A percentile compares a stretch with the other conserved stretches of the same genome.
Conservation (phyloP, 2,888 invertebrate genomes). For the Macropis europaea region DNA sequence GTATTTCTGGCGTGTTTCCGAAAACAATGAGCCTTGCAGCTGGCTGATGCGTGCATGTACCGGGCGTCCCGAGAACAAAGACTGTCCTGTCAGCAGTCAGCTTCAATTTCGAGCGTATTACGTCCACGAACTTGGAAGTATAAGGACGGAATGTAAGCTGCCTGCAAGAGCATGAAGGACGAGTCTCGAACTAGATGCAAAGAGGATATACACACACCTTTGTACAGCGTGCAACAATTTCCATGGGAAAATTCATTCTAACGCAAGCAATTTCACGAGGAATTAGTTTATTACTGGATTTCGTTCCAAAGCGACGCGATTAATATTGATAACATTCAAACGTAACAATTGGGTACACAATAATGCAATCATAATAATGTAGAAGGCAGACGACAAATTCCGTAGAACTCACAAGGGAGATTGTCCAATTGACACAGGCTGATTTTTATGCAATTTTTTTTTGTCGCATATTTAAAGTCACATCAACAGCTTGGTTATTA, state of each 20-base stretch:
- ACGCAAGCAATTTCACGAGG: too few relatives aligned
- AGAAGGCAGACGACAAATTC: too few relatives aligned
- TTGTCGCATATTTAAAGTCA: too few relatives aligned
- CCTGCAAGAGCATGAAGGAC: conserved; percentile 29
- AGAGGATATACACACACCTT: conserved; percentile 13
- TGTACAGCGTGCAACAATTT: conserved; percentile 23
- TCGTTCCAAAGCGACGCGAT: too few relatives aligned
- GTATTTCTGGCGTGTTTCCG: conserved; percentile 51
- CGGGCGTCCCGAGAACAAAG: conserved; percentile 54
- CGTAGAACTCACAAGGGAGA: too few relatives aligned
- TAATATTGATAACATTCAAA: too few relatives aligned
- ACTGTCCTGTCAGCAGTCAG: conserved; percentile 56
- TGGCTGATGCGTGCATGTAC: conserved; percentile 47
- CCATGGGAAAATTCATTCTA: conserved; percentile 9
- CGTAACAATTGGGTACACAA: too few relatives aligned
- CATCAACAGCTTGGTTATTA: too few relatives aligned
- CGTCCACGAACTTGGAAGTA: conserved; percentile 50
- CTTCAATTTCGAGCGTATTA: conserved; percentile 58
- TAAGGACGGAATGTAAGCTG: conserved; percentile 50
- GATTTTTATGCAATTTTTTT: too few relatives aligned
- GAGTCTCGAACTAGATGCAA: conserved; percentile 3
- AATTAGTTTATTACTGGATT: too few relatives aligned
- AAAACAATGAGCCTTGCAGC: conserved; percentile 54
- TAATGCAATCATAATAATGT: too few relatives aligned
- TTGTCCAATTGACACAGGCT: too few relatives aligned